phyloP scores from a whole-genome alignment of 2,113 vertebrate species.

The Eolophus roseicapilla region DNA sequence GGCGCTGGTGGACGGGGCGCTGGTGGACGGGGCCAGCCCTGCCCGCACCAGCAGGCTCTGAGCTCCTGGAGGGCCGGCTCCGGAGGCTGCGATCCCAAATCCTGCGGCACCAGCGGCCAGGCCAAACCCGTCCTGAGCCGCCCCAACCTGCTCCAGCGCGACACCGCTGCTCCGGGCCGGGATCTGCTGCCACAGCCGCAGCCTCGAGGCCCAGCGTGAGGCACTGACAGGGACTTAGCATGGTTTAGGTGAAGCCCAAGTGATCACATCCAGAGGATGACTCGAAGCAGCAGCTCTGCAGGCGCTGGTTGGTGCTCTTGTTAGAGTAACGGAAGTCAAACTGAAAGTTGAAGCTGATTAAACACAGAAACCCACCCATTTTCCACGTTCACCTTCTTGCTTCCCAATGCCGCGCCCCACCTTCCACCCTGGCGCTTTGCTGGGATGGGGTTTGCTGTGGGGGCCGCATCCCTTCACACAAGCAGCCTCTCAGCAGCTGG shows the following conservation, averaged over 20 bases:
- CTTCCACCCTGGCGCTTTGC: background rate
- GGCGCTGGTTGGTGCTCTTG: background rate
- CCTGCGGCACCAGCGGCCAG: background rate
- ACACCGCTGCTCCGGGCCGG: rapidly evolving
- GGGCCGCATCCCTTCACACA: background rate
- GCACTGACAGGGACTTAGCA: rapidly evolving
- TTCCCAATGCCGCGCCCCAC: rapidly evolving
- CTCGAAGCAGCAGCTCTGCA: background rate
- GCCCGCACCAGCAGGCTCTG: background rate
- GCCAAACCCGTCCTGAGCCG: background rate
- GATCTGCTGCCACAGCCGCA: rapidly evolving
- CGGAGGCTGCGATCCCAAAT: background rate
- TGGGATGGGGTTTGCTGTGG: background rate
- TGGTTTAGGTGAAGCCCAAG: background rate
- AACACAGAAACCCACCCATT: background rate
- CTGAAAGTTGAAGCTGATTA: background rate
- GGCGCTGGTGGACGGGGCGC: constrained; percentile 40
- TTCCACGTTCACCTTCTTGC: background rate
- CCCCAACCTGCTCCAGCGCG: rapidly evolving
- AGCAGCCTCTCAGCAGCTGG: background rate
- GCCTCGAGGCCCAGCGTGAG: rapidly evolving
- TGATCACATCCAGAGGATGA: background rate
- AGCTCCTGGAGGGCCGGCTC: background rate
- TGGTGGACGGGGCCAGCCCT: constrained; percentile 70
- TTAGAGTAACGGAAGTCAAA: background rate